Conservation (phyloP, 2,797 vertebrate species). For the Rhynchotus rufescens region DNA sequence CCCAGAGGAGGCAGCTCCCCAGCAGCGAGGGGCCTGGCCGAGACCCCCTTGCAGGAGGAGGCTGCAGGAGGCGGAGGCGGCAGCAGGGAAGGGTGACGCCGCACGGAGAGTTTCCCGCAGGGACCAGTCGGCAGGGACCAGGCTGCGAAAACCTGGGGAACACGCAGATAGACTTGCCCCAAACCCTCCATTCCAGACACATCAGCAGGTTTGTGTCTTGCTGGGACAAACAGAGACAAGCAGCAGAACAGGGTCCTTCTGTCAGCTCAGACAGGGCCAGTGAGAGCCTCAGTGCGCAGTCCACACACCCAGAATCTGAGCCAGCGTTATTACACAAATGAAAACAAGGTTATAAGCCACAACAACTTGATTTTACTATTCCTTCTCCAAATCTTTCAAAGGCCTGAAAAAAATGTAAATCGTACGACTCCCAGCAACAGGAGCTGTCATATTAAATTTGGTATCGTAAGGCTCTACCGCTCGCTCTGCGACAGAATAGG, state of each 20-base stretch:
- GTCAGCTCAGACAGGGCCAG: neutral
- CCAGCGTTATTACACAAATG: neutral
- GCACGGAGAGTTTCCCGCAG: neutral
- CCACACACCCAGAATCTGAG: rapidly evolving
- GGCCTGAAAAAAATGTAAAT: constrained; percentile 14
- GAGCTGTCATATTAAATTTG: constrained; percentile 46
- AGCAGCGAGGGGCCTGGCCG: too few species aligned
- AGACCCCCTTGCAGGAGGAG: neutral
- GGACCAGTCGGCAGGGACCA: neutral
- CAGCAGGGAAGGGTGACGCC: neutral
- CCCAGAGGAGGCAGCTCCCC: too few species aligned
- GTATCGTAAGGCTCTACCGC: constrained; percentile 2
- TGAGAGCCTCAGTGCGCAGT: neutral
- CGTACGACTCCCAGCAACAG: constrained; percentile 7
- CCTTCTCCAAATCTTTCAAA: neutral
- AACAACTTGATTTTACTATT: neutral
- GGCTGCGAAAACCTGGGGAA: neutral
- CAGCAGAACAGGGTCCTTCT: neutral
- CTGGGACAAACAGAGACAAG: neutral
- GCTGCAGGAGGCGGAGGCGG: neutral
- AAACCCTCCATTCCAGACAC: neutral
- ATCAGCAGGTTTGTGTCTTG: neutral
- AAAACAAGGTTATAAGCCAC: neutral
- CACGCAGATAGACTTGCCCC: rapidly evolving
- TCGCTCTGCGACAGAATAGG: constrained; percentile 29